Evolutionary conservation across 2,888 invertebrate genomes (phyloP).

Genomic region (Sisyra terminalis): DNA sequence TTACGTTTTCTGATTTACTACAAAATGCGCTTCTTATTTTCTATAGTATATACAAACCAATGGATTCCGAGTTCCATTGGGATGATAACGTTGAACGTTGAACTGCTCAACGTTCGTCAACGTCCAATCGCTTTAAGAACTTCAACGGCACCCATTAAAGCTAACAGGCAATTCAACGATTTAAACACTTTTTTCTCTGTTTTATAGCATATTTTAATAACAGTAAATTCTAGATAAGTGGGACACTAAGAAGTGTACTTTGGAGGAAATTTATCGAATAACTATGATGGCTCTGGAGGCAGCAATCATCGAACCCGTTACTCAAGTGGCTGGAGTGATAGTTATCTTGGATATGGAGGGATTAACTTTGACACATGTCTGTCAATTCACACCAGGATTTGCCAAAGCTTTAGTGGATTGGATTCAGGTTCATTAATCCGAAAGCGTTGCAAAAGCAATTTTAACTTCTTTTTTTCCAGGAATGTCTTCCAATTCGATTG

Average conservation of each 20-base stretch:
- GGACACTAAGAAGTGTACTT: slow-evolving; percentile 51
- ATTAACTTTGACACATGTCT: slow-evolving; percentile 49
- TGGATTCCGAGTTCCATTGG: too few species aligned
- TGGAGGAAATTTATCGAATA: slow-evolving; percentile 51
- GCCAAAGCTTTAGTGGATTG: slow-evolving; percentile 56
- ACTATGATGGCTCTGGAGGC: slow-evolving; percentile 53
- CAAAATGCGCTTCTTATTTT: too few species aligned
- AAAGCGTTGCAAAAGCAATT: too few species aligned
- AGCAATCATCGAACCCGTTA: slow-evolving; percentile 60
- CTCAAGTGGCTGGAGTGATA: slow-evolving; percentile 59
- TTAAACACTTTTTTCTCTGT: too few species aligned
- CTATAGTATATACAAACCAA: too few species aligned
- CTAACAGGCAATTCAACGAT: too few species aligned
- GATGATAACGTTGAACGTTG: too few species aligned
- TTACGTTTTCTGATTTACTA: too few species aligned
- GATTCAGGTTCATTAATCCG: slow-evolving; percentile 44
- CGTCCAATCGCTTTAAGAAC: too few species aligned
- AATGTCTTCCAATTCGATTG: slow-evolving; percentile 64
- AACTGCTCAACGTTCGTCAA: too few species aligned
- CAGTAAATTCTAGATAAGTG: slow-evolving; percentile 39
- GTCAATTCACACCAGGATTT: slow-evolving; percentile 61
- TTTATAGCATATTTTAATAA: neutral
- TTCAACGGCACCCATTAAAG: too few species aligned
- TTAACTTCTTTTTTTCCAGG: slow-evolving; percentile 32
- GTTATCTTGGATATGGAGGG: slow-evolving; percentile 65